These are phyloP conservation scores for Tricholauxania praeusta DNA, from an alignment of 2,888 invertebrate genomes.

Conservation along the genomic window DNA sequence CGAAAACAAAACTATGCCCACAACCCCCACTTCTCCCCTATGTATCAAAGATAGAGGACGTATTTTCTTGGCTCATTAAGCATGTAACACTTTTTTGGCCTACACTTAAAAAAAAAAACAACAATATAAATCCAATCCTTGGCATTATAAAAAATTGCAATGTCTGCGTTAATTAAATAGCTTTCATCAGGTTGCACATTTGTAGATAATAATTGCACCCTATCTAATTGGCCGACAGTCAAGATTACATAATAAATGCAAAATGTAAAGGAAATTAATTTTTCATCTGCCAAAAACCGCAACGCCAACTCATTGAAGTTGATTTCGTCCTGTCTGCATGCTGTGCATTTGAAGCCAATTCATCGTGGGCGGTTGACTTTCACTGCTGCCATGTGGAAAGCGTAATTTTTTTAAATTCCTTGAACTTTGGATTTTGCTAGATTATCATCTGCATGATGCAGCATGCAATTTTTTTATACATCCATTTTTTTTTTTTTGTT, in stretches of 20 bases:
- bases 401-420: not conserved
- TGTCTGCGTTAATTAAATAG: too few species aligned
- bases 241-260: not conserved
- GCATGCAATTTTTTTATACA: not conserved
- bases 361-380: slow-evolving; percentile 2
- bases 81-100: too few species aligned
- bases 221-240: too few species aligned
- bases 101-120: too few species aligned
- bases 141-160: too few species aligned
- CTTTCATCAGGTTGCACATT: too few species aligned
- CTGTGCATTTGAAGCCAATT: slow-evolving; percentile 3
- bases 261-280: slow-evolving; percentile 16
- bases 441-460: not conserved
- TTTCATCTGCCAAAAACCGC: slow-evolving; percentile 16
- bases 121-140: too few species aligned
- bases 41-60: too few species aligned
- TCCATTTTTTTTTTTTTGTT: not conserved
- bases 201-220: too few species aligned
- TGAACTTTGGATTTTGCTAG: slow-evolving; percentile 7
- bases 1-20: too few species aligned
- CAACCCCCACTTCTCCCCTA: too few species aligned
- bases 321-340: not conserved
- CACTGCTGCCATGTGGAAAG: not conserved
- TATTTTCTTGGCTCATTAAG: too few species aligned
- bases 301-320: not conserved